Percentiles rank a stretch among this genome's conserved stretches.
phyloP scores from a whole-genome alignment of 2,797 vertebrate species.

The Eulemur coronatus region DNA sequence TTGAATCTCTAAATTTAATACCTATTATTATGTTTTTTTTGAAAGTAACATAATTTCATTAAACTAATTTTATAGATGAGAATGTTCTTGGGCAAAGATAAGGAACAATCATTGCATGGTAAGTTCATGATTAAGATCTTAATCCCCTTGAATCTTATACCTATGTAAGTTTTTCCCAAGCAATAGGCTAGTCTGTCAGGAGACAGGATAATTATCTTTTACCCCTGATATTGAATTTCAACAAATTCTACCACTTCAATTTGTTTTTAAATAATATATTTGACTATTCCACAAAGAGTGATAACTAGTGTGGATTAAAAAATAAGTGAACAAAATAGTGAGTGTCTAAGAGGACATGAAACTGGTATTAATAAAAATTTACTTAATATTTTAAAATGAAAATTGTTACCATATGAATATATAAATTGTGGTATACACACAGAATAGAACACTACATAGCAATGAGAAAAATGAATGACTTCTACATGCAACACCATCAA shows the following conservation, averaged over 20 bases:
- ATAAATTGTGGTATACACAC: neutral
- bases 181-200: neutral
- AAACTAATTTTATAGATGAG: conserved; percentile 10
- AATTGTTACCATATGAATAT: neutral
- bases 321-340: neutral
- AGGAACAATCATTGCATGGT: neutral
- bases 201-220: neutral
- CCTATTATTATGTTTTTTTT: neutral
- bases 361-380: neutral
- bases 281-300: neutral
- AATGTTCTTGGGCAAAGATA: neutral
- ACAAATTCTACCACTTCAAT: conserved; percentile 3
- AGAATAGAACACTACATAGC: neutral
- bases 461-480: neutral
- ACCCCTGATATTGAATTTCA: neutral
- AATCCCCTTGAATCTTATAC: neutral
- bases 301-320: neutral
- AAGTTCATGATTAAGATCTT: neutral
- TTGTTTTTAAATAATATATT: conserved; percentile 33
- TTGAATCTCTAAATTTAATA: conserved; percentile 25
- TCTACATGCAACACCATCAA: neutral
- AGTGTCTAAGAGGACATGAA: neutral
- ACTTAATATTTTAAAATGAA: neutral
- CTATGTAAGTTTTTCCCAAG: neutral
- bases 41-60: conserved; percentile 20